Base-by-base conservation (phyloP, 2,888 invertebrate species). In the Mactromeris polynyma region DNA sequence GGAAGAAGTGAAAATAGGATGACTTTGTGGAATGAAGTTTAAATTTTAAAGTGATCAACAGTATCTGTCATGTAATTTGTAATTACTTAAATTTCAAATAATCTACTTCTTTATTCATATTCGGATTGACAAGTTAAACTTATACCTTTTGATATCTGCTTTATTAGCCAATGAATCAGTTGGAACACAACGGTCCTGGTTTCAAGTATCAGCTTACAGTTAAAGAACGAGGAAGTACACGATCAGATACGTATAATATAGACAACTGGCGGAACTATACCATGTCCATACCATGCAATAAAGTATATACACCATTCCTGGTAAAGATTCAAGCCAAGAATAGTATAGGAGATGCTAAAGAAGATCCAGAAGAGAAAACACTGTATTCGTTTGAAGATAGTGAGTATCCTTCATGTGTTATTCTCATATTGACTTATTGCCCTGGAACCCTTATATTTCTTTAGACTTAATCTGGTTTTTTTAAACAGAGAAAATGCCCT, bases 101-200 rank as follows among this genome's bases (percentile, higher is more conserved):
- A n/a, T n/a, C n/a, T n/a, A n/a, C n/a, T n/a, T n/a, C n/a, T n/a
- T n/a, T n/a, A n/a, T n/a, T n/a, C n/a, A n/a, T n/a, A n/a, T n/a
- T n/a, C n/a, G n/a, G n/a, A n/a, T n/a, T n/a, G n/a, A n/a, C n/a
- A n/a, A n/a, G n/a, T n/a, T n/a, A n/a, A n/a, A n/a, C n/a, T n/a
- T n/a, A n/a, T n/a, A n/a, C 40, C 14, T 17, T 46, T 46, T 9
- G 6, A 9, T 26, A 0, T 64, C 26, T 64, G 26, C 11, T 64
- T 9, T 17, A 26, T 51, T 96, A 98, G 98, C 98, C 98, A 91
- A 99, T 99, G 99, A 98, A 99, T 0, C 98, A 98, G 97, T 98
- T 99, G 94, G 99, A 99, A 96, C 99, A 99, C 97, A 99, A 99
- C 97, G 99, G 98, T 0, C 98, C 98, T 0, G 98, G 98, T 73